Base-by-base conservation (phyloP, 92 coral and sea anemone genomes). In the Bergia puertoricense region DNA sequence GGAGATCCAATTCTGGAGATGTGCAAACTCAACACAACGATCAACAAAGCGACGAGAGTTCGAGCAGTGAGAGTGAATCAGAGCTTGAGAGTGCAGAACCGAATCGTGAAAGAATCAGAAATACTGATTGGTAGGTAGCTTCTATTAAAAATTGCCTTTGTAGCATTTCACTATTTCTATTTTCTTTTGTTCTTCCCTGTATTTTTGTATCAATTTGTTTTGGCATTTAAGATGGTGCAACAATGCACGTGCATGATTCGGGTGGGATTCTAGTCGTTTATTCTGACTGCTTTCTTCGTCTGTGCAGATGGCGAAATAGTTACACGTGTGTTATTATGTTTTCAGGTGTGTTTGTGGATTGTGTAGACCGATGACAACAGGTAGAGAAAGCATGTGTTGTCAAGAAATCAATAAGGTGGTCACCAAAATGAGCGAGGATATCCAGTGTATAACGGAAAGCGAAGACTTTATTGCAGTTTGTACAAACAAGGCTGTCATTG, bases 71-170 rank as follows among this genome's bases (percentile, higher is more conserved):
- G 14, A 23, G 57, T 18, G 39, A 44, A 42, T 5, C 22, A 43
- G 81, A 77, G 36, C 10, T 5, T 18, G 14, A 39, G 4, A 41
- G 37, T 43, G 23, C 56, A 77, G 82, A 79, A 48, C 82, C 68
- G 18, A 79, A 79, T 9, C 82, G 41, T 22, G 82, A 79, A 79
- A 79, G 82, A 23, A 79, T 79, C 15, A 67, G 82, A 36, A 79
- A 79, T 36, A 79, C 66, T 8, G 68, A 79, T 79, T 79, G 82
- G 82, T 79, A 30, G 39, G 82, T 79, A 50, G 68, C n/a, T 79
- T 51, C 2, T 37, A 15, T n/a, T 79, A 4, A 15, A 36, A 38
- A 46, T 75, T 75, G 40, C 45, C 38, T 75, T 75, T 75, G 79
- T 18, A 75, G 14, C 38, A 37, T 38, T 75, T 38, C 8, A 75